Conservation (phyloP, 1,140 invertebrate species). For the Atta cephalotes region DNA sequence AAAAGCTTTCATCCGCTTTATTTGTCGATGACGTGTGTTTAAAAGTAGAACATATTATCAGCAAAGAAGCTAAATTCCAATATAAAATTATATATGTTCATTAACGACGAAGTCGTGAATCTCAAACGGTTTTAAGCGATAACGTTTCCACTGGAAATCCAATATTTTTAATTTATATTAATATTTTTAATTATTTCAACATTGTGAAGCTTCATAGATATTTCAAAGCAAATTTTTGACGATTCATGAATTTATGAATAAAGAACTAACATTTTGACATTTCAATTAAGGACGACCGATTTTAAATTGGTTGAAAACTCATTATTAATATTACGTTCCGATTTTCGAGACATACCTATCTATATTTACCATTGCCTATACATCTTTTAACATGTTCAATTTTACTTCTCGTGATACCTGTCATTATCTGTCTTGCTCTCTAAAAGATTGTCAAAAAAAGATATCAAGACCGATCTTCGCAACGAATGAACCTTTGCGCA, state of each 20-base stretch:
- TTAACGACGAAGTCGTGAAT: neutral
- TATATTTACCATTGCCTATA: neutral
- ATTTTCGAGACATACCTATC: no score
- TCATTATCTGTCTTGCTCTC: neutral
- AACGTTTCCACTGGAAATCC: neutral
- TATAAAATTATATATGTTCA: constrained; percentile 14
- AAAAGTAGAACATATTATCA: constrained; percentile 23
- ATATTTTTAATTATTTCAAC: neutral
- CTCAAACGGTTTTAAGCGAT: neutral
- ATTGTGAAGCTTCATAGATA: neutral
- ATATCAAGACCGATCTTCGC: neutral
- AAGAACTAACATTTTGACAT: neutral
- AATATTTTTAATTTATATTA: neutral
- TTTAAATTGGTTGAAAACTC: neutral
- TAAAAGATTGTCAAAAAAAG: neutral
- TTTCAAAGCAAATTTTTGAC: neutral
- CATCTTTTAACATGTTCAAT: neutral
- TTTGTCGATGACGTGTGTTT: neutral
- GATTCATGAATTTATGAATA: neutral
- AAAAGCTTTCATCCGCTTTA: constrained; percentile 39
- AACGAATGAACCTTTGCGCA: neutral
- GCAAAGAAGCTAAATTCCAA: neutral
- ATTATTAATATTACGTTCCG: neutral
- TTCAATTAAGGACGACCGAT: neutral
- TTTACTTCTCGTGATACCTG: neutral